phyloP scores from a whole-genome alignment of 2,113 vertebrate genomes.

The Passer montanus region DNA sequence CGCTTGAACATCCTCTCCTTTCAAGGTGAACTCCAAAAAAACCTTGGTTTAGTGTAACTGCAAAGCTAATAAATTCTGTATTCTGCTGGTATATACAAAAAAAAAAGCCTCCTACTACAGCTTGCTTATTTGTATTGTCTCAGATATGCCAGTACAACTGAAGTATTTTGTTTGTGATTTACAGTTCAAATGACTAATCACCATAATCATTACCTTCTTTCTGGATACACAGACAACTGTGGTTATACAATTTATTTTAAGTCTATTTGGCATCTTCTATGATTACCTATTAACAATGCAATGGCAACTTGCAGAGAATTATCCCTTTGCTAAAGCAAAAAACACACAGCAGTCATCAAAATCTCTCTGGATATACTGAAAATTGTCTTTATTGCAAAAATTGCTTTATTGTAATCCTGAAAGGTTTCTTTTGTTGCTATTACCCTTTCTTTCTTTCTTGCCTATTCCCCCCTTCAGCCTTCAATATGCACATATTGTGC shows the following conservation, averaged over 20 bases:
- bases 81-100: not conserved
- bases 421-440: not conserved
- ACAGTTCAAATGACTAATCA: conserved; percentile 15
- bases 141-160: not conserved
- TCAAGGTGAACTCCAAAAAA: not conserved
- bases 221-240: not conserved
- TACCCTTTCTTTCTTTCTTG: not conserved
- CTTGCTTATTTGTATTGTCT: not conserved
- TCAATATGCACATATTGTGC: not conserved
- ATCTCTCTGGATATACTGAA: not conserved
- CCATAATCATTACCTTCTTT: not conserved
- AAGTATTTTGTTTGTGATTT: conserved; percentile 18
- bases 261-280: not conserved
- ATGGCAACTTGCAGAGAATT: not conserved
- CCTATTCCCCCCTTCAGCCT: not conserved
- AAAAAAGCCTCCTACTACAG: not conserved
- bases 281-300: not conserved
- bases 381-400: not conserved
- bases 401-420: not conserved
- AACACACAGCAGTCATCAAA: not conserved
- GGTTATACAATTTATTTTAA: conserved; percentile 29
- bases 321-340: not conserved
- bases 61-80: not conserved
- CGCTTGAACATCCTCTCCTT: not conserved
- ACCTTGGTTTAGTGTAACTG: not conserved